These are phyloP conservation scores for Lagria hirta DNA, from an alignment of 2,888 invertebrate species.

Conservation along the genomic window DNA sequence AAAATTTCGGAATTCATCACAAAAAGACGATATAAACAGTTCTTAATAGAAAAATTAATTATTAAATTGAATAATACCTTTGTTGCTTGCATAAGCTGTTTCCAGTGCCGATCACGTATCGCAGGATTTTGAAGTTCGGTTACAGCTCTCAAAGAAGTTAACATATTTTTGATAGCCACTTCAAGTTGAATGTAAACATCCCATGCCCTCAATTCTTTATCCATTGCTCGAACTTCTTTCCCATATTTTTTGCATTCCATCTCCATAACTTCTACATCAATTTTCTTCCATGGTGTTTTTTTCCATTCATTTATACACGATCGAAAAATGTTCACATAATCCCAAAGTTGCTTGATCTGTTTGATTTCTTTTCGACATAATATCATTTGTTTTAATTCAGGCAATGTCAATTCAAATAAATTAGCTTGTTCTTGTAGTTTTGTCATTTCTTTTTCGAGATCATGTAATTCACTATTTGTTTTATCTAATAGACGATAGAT, in stretches of 20 bases:
- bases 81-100: constrained; percentile 89
- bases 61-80: constrained; percentile 59
- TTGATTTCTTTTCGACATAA: constrained; percentile 75
- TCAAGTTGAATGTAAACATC: constrained; percentile 81
- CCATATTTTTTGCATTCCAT: constrained; percentile 88
- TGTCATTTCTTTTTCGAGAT: constrained; percentile 69
- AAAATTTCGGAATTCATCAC: too few relatives aligned
- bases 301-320: constrained; percentile 91
- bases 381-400: constrained; percentile 78
- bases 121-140: constrained; percentile 94
- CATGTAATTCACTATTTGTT: constrained; percentile 64
- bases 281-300: constrained; percentile 89
- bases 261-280: constrained; percentile 93
- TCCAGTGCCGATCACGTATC: constrained; percentile 92
- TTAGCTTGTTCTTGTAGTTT: constrained; percentile 71
- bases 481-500: constrained; percentile 72
- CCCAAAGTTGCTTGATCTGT: constrained; percentile 83
- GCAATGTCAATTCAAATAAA: constrained; percentile 83
- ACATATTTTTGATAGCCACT: constrained; percentile 83
- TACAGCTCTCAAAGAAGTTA: constrained; percentile 89
- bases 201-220: constrained; percentile 78
- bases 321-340: constrained; percentile 78
- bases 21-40: too few relatives aligned
- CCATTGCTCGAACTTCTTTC: constrained; percentile 77
- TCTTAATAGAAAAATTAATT: too few relatives aligned